phyloP scores from a whole-genome alignment of 2,797 vertebrate species.

The Mallotus villosus region DNA sequence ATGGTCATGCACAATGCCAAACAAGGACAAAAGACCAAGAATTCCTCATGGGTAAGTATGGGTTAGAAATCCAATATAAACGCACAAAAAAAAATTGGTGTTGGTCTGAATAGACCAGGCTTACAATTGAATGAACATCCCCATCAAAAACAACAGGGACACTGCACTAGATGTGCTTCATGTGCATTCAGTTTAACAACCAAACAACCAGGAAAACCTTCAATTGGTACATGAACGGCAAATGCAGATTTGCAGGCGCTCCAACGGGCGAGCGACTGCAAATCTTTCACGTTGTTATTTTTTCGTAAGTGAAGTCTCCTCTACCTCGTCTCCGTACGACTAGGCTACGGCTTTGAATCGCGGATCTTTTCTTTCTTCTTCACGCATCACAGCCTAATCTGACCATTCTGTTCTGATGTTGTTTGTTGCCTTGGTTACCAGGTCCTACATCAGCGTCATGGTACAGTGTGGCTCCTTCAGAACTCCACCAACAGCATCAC shows the following conservation, averaged over 20 bases:
- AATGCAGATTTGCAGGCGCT: background rate
- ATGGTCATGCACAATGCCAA: constrained; percentile 66
- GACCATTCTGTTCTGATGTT: constrained; percentile 77
- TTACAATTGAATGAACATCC: background rate
- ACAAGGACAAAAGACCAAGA: constrained; percentile 40
- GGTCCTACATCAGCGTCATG: constrained; percentile 69
- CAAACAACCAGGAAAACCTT: background rate
- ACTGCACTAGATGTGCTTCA: background rate
- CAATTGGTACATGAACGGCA: background rate
- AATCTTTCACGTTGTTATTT: background rate
- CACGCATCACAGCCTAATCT: constrained; percentile 68
- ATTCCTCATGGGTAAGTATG: constrained; percentile 41
- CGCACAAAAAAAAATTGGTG: background rate
- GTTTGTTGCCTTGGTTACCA: constrained; percentile 82
- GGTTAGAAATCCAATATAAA: background rate
- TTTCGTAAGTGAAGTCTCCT: constrained; percentile 7
- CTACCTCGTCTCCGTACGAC: constrained; percentile 32
- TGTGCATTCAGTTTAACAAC: background rate
- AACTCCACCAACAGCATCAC: constrained; percentile 45
- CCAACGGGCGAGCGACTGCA: background rate
- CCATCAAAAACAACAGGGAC: background rate
- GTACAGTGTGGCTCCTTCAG: constrained; percentile 55
- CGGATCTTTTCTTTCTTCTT: constrained; percentile 60
- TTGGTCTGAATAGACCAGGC: background rate
- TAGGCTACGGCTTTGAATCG: constrained; percentile 41